Percentiles rank a stretch among this genome's conserved stretches.
Evolutionary conservation across 2,888 invertebrate genomes (phyloP).

Genomic region (Frankliniella fusca): DNA sequence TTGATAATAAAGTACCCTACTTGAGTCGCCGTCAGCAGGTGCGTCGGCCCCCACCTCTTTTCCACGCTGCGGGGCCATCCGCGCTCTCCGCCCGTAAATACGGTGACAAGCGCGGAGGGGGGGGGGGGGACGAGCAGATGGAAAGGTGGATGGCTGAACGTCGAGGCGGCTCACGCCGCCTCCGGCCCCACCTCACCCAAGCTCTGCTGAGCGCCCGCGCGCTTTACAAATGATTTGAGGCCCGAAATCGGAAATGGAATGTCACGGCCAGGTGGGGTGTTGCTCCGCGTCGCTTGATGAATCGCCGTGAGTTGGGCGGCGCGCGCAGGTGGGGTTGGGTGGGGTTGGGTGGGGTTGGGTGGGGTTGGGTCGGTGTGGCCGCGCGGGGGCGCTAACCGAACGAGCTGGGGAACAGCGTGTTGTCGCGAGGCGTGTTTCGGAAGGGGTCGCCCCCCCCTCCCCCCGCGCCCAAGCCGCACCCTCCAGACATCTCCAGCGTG

Average conservation of each 20-base stretch:
- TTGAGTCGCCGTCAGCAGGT: neutral
- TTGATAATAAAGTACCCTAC: neutral
- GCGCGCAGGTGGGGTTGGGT: neutral
- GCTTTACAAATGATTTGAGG: conserved; percentile 16
- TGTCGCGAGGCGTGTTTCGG: too few species aligned
- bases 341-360: neutral
- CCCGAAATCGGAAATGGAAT: conserved; percentile 14
- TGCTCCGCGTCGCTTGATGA: neutral
- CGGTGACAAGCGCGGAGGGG: neutral
- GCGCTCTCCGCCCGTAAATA: neutral
- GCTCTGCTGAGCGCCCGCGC: neutral
- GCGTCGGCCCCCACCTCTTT: neutral
- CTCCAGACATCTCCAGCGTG: neutral
- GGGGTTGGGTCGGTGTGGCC: neutral
- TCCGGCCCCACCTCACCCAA: too few species aligned
- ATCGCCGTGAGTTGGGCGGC: neutral
- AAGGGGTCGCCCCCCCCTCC: neutral
- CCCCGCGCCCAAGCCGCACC: neutral
- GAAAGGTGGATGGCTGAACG: neutral
- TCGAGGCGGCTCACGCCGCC: too few species aligned
- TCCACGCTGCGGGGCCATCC: neutral
- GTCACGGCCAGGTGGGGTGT: conserved; percentile 16
- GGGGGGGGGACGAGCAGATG: neutral
- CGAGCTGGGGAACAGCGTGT: too few species aligned
- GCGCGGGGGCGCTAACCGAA: too few species aligned